Conservation (phyloP, 2,797 vertebrate genomes). For the Parauchenoglanis punctatus region DNA sequence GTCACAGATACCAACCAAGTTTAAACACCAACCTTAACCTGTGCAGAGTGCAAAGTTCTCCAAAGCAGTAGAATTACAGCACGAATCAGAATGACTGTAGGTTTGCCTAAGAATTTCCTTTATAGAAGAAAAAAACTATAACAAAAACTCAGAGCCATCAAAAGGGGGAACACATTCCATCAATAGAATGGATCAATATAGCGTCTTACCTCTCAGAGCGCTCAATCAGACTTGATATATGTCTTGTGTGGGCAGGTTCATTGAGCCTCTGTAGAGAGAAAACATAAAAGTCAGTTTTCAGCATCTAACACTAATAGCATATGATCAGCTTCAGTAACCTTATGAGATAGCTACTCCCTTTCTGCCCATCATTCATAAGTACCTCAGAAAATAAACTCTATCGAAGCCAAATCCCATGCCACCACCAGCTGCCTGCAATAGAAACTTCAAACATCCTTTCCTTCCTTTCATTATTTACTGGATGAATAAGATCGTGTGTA, state of each 20-base stretch:
- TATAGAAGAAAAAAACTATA: background rate
- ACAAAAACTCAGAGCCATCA: conserved; percentile 28
- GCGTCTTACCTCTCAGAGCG: conserved; percentile 63
- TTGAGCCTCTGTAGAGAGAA: conserved; percentile 66
- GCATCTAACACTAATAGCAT: conserved; percentile 64
- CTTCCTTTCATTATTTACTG: conserved; percentile 27
- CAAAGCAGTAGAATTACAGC: background rate
- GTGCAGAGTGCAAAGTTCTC: background rate
- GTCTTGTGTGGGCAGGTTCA: conserved; percentile 57
- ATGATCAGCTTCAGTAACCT: conserved; percentile 50
- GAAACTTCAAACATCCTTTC: conserved; percentile 29
- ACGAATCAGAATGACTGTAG: conserved; percentile 6
- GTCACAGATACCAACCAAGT: conserved; percentile 26
- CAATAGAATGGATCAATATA: conserved; percentile 53
- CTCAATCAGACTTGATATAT: conserved; percentile 56
- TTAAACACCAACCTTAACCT: conserved; percentile 13
- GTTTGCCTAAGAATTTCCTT: conserved; percentile 18
- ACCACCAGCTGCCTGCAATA: conserved; percentile 15
- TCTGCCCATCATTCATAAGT: conserved; percentile 50
- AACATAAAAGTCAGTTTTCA: conserved; percentile 73
- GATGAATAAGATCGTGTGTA: conserved; percentile 1
- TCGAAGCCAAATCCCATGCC: conserved; percentile 42
- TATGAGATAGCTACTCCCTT: conserved; percentile 45
- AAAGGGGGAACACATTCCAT: conserved; percentile 45
- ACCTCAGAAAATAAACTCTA: conserved; percentile 51